Base-by-base conservation (phyloP, 1,140 invertebrate genomes). In the Condylostylus longicornis region DNA sequence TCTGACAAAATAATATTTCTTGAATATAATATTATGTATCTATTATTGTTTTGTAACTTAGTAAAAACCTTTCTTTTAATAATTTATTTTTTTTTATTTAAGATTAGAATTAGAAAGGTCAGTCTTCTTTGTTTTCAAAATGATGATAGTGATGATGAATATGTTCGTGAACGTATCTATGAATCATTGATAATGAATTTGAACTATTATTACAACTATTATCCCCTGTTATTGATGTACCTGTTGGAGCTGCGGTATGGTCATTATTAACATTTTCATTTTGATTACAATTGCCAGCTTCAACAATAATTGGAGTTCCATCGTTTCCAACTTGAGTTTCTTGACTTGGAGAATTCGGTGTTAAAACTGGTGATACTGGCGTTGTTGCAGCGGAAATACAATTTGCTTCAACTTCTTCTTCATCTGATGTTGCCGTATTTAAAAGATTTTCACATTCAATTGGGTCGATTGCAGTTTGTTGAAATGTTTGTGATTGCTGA, bases 71-170 rank as follows among this genome's bases (percentile, higher is more conserved):
- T n/a, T n/a, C n/a, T n/a, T n/a, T n/a, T n/a, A n/a, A n/a, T n/a
- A n/a, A n/a, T n/a, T n/a, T n/a, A n/a, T n/a, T n/a, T n/a, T n/a
- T n/a, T n/a, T n/a, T n/a, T n/a, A n/a, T n/a, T n/a, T n/a, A n/a
- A n/a, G n/a, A n/a, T n/a, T n/a, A n/a, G n/a, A n/a, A n/a, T n/a
- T n/a, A n/a, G n/a, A n/a, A n/a, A n/a, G n/a, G n/a, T n/a, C n/a
- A n/a, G n/a, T n/a, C 19, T 35, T 22, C 18, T 12, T 61, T 56
- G 42, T 63, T 58, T 44, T 63, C 61, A 40, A 64, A 82, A 61
- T 83, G 80, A 63, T 85, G 78, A 61, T 83, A 82, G 50, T 85
- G 80, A 61, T 84, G 80, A 54, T 85, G 81, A 46, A 82, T 77
- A 46, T 85, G 80, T 53, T 83, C 77, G 49, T 85, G 80, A 38